Evolutionary conservation across 2,888 invertebrate species (phyloP).

Genomic region (Lasioglossum villosulum): DNA sequence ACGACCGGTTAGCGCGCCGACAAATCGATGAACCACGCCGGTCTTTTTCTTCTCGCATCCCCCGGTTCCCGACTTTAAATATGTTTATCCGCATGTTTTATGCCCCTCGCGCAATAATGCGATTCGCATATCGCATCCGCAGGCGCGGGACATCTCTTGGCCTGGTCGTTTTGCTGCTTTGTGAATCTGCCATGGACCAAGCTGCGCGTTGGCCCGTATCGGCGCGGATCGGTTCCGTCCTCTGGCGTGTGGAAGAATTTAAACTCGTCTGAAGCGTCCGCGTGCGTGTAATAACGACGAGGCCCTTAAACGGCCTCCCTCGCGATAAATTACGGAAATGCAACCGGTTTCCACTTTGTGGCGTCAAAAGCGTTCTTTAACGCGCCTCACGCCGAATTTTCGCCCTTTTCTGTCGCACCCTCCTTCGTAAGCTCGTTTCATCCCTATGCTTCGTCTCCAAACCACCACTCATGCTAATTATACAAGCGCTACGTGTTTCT

Average conservation of each 20-base stretch:
- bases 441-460: neutral
- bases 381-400: slow-evolving; percentile 49
- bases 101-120: slow-evolving; percentile 74
- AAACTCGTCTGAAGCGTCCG: slow-evolving; percentile 54
- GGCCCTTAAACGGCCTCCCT: slow-evolving; percentile 38
- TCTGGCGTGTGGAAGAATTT: slow-evolving; percentile 49
- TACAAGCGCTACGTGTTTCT: neutral
- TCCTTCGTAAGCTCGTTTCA: neutral
- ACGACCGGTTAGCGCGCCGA: slow-evolving; percentile 48
- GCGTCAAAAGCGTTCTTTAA: slow-evolving; percentile 59
- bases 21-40: slow-evolving; percentile 64
- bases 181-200: slow-evolving; percentile 55
- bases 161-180: slow-evolving; percentile 70
- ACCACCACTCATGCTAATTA: slow-evolving; percentile 14
- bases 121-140: slow-evolving; percentile 74
- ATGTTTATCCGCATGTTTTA: slow-evolving; percentile 77
- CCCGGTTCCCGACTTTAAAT: slow-evolving; percentile 66
- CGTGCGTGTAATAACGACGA: slow-evolving; percentile 65
- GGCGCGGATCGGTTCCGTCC: slow-evolving; percentile 53
- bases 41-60: slow-evolving; percentile 33
- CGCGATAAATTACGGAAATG: slow-evolving; percentile 65
- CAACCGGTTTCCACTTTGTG: slow-evolving; percentile 68
- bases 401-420: neutral
- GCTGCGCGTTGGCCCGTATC: slow-evolving; percentile 62
- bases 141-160: slow-evolving; percentile 57